phyloP scores from a whole-genome alignment of 2,113 vertebrate species.

The Cryptoleucopteryx plumbea region DNA sequence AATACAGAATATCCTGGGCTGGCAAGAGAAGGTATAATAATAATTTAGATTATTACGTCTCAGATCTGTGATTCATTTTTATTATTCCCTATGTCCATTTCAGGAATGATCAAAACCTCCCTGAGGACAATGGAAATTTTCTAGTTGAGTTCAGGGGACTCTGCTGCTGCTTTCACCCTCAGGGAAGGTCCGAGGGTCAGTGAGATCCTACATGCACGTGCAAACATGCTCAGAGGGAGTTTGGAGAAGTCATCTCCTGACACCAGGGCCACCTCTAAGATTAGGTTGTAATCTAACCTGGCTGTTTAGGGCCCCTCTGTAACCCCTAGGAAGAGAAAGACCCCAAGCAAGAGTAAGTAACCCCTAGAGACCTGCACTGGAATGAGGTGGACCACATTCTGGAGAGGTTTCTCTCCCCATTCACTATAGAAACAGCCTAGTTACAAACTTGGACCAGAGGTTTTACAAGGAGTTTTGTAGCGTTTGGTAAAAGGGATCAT shows the following conservation, averaged over 20 bases:
- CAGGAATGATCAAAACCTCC: not conserved
- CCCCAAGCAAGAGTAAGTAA: not conserved
- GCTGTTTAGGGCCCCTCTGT: not conserved
- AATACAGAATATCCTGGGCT: not conserved
- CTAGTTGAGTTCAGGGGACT: not conserved
- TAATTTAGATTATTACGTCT: conserved; percentile 13
- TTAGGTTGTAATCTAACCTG: not conserved
- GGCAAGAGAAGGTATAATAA: not conserved
- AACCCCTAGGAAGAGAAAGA: not conserved
- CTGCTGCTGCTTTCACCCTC: not conserved
- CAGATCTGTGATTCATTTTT: not conserved
- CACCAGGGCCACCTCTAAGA: not conserved
- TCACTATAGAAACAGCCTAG: not conserved
- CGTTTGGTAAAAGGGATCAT: not conserved
- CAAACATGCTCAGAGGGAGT: not conserved
- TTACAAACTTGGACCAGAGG: not conserved
- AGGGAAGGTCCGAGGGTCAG: not conserved
- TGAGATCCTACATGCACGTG: not conserved
- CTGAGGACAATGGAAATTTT: not conserved
- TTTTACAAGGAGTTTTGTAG: not conserved
- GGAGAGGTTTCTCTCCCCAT: not conserved
- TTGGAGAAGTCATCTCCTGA: not conserved
- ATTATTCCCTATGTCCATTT: not conserved
- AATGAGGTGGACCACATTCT: not conserved
- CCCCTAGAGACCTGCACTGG: not conserved